Evolutionary conservation across 2,113 vertebrate species (phyloP), one percentile per base, ranked within the genome.

Genomic region (Chascanopsetta lugubris): DNA sequence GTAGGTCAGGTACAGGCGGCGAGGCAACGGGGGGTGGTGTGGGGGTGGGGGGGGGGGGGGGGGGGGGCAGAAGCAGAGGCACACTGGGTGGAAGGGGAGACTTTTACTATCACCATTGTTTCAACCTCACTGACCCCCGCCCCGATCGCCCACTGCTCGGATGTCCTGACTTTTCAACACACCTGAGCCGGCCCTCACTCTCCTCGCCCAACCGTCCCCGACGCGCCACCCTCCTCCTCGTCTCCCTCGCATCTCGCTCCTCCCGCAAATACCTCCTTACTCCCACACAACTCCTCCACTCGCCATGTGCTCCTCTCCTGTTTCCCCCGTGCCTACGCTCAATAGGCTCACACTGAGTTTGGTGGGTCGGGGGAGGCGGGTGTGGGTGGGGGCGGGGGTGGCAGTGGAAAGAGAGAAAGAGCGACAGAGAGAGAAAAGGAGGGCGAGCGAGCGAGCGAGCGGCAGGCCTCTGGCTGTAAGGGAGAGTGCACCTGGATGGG

Each of bases 161-260:
- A 92, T 93, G 90, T 94, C 92, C 0, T 67, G 29, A 63, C 91
- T 89, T 93, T 93, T 91, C 93, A 93, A 78, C 92, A 87, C 67
- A 84, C 86, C 92, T 70, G 87, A 83, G 27, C 26, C 82, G 81
- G 59, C 61, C 55, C 68, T 46, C 61, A 15, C 56, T 32, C 55
- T 43, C 55, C 65, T 42, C 60, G 21, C 49, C 30, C 51, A 48
- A 9, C 36, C 8, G 0, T 27, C 45, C 45, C 61, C 27, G n/a
- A 61, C 29, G 1, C 29, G 1, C 68, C 29, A 46, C 68, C 45
- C 62, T 48, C 56, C 49, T 50, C 61, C 36, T 50, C 53, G 57
- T 29, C 54, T 58, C 46, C 46, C 13, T 49, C 45, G n/a, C 5
- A n/a, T 10, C 30, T 36, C 34, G 11, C 34, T 13, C 10, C 8